Percentiles rank a stretch among this genome's conserved stretches.
phyloP scores from a whole-genome alignment of 2,888 invertebrate genomes.

The Nowickia ferox region DNA sequence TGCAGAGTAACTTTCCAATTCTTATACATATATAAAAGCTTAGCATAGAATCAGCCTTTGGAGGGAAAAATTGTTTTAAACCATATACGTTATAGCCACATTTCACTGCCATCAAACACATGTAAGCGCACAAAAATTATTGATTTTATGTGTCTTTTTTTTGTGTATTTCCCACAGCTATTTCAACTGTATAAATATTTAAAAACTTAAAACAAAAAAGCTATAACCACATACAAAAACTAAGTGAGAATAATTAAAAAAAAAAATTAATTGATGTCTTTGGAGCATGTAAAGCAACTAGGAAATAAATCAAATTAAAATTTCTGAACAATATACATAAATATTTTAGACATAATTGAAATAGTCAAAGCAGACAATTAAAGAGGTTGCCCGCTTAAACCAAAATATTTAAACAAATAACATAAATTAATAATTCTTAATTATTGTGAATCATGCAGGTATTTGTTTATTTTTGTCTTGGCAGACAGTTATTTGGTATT shows the following conservation, averaged over 20 bases:
- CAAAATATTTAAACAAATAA: neutral
- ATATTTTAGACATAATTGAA: neutral
- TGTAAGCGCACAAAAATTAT: too few relatives aligned
- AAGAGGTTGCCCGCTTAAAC: neutral
- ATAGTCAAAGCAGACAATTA: neutral
- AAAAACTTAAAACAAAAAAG: constrained; percentile 4
- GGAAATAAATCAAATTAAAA: constrained; percentile 37
- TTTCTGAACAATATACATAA: neutral
- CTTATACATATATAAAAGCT: too few relatives aligned
- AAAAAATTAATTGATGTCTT: neutral
- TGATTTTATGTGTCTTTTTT: neutral
- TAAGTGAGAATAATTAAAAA: constrained; percentile 5
- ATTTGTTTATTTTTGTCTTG: neutral
- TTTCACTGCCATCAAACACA: too few relatives aligned
- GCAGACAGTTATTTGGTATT: neutral
- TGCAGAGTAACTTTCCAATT: too few relatives aligned
- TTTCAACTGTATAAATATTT: constrained; percentile 30
- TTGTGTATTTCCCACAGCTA: constrained; percentile 48
- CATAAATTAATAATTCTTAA: neutral
- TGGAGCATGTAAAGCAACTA: constrained; percentile 28
- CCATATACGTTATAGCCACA: too few relatives aligned
- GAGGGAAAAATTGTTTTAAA: too few relatives aligned
- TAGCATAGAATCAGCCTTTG: too few relatives aligned
- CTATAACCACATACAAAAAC: neutral
- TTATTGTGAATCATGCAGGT: neutral